Base-by-base conservation (phyloP, 2,113 vertebrate species). In the Heloderma charlesbogerti region DNA sequence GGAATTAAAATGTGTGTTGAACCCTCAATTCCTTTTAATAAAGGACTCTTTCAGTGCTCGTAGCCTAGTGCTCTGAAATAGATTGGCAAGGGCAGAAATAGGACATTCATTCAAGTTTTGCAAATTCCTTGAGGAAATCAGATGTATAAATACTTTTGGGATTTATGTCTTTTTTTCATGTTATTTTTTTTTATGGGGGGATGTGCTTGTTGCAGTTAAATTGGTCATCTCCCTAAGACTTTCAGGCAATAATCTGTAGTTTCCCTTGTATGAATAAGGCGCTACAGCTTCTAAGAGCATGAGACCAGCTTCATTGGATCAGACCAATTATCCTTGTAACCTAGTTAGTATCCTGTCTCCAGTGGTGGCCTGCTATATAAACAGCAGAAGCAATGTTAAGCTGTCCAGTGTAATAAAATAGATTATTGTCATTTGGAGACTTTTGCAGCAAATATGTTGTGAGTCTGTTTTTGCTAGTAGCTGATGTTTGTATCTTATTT, bases 71-170 rank as follows among this genome's bases (percentile, higher is more conserved):
- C 25, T 71, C 90, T 5, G 31, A 85, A 29, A 6, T 0, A 25
- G 77, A 31, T 45, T 84, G 34, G 60, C 29, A 37, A 84, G 10
- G 84, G 74, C 60, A 85, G 67, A 88, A 37, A 86, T 67, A 91
- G 29, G 18, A 16, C 48, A 79, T 78, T 37, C 31, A 25, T 3
- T 0, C 4, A 66, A 37, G 71, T 71, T 77, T 16, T 77, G n/a
- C 12, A 22, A 2, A 74, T 84, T 91, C 60, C 88, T 89, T 13
- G 27, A 3, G 88, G 31, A 78, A 27, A 79, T 93, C 22, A 88
- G 48, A 57, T 16, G n/a, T 90, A 43, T 93, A 88, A 83, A 54
- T n/a, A 84, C 72, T 63, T 45, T 84, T 80, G 60, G 86, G 51
- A 66, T 80, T 74, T 91, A 84, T 43, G 78, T 66, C 12, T 40